Evolutionary conservation across 2,888 invertebrate genomes (phyloP).

Genomic region (Oligia fasciuncula): DNA sequence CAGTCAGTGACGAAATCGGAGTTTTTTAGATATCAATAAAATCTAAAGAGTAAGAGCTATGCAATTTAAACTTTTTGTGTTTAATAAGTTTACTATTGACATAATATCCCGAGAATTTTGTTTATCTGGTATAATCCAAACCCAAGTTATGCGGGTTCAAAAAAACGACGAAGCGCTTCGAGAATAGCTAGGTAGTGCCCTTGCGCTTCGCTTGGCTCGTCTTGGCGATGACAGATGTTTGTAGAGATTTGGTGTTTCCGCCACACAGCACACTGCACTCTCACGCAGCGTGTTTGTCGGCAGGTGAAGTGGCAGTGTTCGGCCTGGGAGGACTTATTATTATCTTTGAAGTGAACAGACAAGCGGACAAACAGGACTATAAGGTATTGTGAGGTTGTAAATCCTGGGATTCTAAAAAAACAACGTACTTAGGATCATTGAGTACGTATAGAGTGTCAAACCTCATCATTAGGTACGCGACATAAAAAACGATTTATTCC

Average conservation of each 20-base stretch:
- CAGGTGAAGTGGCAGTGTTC: constrained; percentile 75
- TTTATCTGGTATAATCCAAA: no score
- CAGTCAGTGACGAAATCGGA: no score
- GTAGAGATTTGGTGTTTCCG: neutral
- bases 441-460: neutral
- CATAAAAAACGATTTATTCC: no score
- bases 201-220: no score
- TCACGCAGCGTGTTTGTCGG: neutral
- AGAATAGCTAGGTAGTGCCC: no score
- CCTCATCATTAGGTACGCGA: neutral
- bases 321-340: constrained; percentile 69
- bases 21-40: no score
- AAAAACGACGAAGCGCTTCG: no score
- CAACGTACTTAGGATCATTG: neutral
- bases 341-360: constrained; percentile 74
- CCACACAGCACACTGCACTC: neutral
- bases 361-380: constrained; percentile 69
- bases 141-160: no score
- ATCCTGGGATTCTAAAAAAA: neutral
- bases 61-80: no score
- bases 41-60: no score
- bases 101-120: no score
- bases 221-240: neutral
- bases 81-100: no score
- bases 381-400: constrained; percentile 39